phyloP scores from a whole-genome alignment of 2,797 vertebrate species.

The Paguma larvata region DNA sequence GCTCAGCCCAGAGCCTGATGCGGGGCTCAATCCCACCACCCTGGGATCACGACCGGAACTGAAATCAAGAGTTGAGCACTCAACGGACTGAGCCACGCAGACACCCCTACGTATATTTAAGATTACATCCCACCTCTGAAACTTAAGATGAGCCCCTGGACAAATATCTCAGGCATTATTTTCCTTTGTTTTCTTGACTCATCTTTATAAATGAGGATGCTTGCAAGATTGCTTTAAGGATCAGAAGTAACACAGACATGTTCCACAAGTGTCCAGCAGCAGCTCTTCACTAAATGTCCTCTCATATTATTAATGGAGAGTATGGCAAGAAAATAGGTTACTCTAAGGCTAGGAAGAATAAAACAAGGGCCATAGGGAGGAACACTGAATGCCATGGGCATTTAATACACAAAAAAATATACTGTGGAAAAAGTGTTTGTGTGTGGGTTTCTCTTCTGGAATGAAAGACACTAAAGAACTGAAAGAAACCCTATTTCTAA shows the following conservation, averaged over 20 bases:
- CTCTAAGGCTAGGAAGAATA: neutral
- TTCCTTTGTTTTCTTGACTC: neutral
- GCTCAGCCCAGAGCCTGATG: no score
- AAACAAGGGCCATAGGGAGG: neutral
- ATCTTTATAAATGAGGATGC: neutral
- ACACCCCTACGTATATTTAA: neutral
- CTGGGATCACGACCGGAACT: no score
- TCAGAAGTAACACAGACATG: neutral
- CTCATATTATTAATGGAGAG: neutral
- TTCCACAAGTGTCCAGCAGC: neutral
- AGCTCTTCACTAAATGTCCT: neutral
- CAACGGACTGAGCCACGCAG: no score
- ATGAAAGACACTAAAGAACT: neutral
- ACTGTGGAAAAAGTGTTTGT: neutral
- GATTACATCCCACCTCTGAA: neutral
- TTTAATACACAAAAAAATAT: neutral
- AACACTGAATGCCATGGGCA: fast-evolving
- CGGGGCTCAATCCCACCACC: no score
- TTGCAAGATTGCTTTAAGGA: neutral
- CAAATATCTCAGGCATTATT: neutral
- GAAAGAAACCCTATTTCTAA: neutral
- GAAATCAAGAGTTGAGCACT: no score
- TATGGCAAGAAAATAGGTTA: neutral
- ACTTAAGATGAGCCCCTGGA: neutral
- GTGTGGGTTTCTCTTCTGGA: neutral